Base-by-base conservation (phyloP, 1,140 invertebrate species). In the Listronotus bonariensis region DNA sequence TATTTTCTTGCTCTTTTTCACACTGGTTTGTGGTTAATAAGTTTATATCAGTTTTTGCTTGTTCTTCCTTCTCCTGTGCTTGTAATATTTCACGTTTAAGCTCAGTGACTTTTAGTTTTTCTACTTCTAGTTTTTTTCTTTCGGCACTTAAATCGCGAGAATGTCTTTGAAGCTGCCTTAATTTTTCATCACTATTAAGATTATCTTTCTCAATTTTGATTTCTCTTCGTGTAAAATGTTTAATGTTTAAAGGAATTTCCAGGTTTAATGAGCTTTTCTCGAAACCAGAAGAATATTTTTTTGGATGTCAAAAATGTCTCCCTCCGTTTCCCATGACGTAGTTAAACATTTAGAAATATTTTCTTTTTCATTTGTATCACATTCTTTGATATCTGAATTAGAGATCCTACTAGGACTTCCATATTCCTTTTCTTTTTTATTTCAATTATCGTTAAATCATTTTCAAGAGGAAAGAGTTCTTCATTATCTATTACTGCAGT, bases 231-330 rank as follows among this genome's bases (percentile, higher is more conserved):
- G 59, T 43, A 11, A 71, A 71, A 6, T 51, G 66, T 63, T 71
- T 70, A n/a, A 77, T 75, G 49, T 76, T 74, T 36, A 77, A 48
- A 4, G 77, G 77, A 63, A 78, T 77, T 58, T 78, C 74, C 6
- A 74, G 42, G 34, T 62, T 31, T 20, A 40, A 40, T 46, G 20
- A 20, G 11, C 12, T 38, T 6, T 51, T 6, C 12, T 40, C 41
- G 15, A 45, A 8, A 26, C 38, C n/a, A 34, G 45, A 17, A 32
- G 26, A 26, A 36, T 40, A 10, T 17, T 31, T 45, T 58, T 54
- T 26, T 60, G 20, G 10, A 40, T 7, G 7, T 20, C 17, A 46
- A 52, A 42, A 65, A 51, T 32, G 32, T 76, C 74, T n/a, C 76
- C 74, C 26, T 77, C 75, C 52, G 72, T 76, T 56, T 78, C 74